These are phyloP conservation scores for Cherax quadricarinatus DNA, from an alignment of 1,140 invertebrate species.

Conservation along the genomic window DNA sequence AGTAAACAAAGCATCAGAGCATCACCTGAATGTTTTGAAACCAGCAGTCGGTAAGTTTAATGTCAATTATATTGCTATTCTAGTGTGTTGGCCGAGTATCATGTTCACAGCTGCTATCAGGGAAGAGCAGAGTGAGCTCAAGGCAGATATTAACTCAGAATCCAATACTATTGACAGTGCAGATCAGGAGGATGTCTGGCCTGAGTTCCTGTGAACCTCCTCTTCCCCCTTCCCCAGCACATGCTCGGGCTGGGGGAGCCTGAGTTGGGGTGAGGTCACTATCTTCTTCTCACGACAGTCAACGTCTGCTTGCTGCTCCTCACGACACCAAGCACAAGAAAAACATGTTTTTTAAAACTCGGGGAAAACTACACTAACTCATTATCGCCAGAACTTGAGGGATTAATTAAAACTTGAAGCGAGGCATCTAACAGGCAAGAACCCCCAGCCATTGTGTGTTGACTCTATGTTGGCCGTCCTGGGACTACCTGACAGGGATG, in stretches of 20 bases:
- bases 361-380: constrained; percentile 56
- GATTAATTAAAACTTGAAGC: constrained; percentile 65
- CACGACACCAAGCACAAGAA: constrained; percentile 35
- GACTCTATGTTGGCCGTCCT: constrained; percentile 33
- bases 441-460: constrained; percentile 58
- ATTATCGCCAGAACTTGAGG: constrained; percentile 61
- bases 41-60: not conserved
- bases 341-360: constrained; percentile 51
- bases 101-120: not conserved
- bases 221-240: not conserved
- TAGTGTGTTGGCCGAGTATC: not conserved
- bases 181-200: not conserved
- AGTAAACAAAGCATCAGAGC: not conserved
- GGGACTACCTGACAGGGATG: not conserved
- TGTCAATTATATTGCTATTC: not conserved
- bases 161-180: constrained; percentile 18
- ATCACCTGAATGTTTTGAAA: not conserved
- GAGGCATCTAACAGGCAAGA: constrained; percentile 58
- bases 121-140: not conserved
- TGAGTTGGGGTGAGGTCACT: not conserved
- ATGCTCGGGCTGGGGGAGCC: not conserved
- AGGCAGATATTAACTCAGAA: not conserved
- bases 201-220: not conserved
- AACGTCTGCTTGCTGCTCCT: not conserved
- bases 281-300: not conserved